phyloP scores from a whole-genome alignment of 2,888 invertebrate species.

The Drosophila antonietae region DNA sequence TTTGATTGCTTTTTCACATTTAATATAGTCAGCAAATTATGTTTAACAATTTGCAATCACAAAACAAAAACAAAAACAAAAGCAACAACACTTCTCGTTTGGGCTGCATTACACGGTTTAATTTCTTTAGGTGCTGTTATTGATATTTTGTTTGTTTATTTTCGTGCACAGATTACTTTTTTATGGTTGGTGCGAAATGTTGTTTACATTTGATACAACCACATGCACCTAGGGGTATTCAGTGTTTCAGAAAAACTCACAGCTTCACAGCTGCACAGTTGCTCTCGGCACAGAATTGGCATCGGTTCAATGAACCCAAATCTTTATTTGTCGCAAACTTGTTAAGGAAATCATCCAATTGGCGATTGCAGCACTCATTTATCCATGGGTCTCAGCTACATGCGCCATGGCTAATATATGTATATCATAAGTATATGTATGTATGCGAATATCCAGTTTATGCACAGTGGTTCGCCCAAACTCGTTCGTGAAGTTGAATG shows the following conservation, averaged over 20 bases:
- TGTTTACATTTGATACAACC: conserved; percentile 34
- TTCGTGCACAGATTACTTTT: conserved; percentile 31
- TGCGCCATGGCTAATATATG: conserved; percentile 45
- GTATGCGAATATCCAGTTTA: background rate
- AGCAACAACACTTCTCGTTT: conserved; percentile 36
- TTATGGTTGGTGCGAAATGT: conserved; percentile 38
- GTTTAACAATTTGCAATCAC: conserved; percentile 21
- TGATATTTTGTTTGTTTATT: conserved; percentile 15
- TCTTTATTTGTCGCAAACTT: conserved; percentile 12
- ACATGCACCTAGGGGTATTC: conserved; percentile 39
- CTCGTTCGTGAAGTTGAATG: background rate
- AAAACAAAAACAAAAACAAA: conserved; percentile 24
- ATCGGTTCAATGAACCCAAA: conserved; percentile 34
- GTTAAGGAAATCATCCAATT: conserved; percentile 11
- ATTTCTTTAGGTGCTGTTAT: conserved; percentile 10
- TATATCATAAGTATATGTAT: background rate
- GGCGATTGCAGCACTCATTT: conserved; percentile 29
- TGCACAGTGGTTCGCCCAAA: background rate
- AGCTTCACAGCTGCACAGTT: background rate
- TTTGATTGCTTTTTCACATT: conserved; percentile 5
- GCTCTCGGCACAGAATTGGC: conserved; percentile 25
- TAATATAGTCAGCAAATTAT: conserved; percentile 17
- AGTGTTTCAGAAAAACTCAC: background rate
- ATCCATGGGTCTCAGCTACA: conserved; percentile 40
- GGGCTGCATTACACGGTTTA: conserved; percentile 31